Evolutionary conservation across 2,888 invertebrate species (phyloP).

Genomic region (Mechanitis messenoides): DNA sequence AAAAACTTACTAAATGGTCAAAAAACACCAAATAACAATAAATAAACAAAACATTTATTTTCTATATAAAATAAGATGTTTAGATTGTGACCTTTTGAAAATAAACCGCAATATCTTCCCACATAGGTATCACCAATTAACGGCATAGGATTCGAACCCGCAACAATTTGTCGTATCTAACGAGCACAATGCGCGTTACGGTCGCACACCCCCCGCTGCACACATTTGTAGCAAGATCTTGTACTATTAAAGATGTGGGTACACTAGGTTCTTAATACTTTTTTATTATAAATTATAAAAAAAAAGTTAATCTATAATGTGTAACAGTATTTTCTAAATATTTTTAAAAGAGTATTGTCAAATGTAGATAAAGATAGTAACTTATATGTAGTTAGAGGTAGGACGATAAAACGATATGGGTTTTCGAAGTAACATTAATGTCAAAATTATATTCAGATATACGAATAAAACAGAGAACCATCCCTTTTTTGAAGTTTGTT

Average conservation of each 20-base stretch:
- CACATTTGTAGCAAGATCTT: slow-evolving; percentile 54
- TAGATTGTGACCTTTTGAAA: neutral
- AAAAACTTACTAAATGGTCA: too few relatives aligned
- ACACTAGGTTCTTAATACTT: slow-evolving; percentile 34
- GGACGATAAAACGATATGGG: too few relatives aligned
- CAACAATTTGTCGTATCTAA: slow-evolving; percentile 57
- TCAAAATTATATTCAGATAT: too few relatives aligned
- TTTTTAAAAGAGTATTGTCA: too few relatives aligned
- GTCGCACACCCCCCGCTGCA: slow-evolving; percentile 63
- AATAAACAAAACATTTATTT: neutral
- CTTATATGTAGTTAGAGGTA: too few relatives aligned
- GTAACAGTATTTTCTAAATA: too few relatives aligned
- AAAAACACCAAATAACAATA: neutral
- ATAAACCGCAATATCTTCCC: slow-evolving; percentile 9
- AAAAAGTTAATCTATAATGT: too few relatives aligned
- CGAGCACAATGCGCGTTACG: slow-evolving; percentile 67
- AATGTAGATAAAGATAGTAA: too few relatives aligned
- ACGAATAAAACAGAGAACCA: too few relatives aligned
- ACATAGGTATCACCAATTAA: slow-evolving; percentile 28
- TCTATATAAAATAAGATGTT: neutral
- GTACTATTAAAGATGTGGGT: slow-evolving; percentile 23
- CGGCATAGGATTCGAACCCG: slow-evolving; percentile 32
- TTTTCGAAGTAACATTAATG: too few relatives aligned
- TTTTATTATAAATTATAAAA: neutral
- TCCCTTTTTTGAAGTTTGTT: too few relatives aligned